Base-by-base conservation (phyloP, 1,140 invertebrate genomes). In the Neoseiulus cucumeris region DNA sequence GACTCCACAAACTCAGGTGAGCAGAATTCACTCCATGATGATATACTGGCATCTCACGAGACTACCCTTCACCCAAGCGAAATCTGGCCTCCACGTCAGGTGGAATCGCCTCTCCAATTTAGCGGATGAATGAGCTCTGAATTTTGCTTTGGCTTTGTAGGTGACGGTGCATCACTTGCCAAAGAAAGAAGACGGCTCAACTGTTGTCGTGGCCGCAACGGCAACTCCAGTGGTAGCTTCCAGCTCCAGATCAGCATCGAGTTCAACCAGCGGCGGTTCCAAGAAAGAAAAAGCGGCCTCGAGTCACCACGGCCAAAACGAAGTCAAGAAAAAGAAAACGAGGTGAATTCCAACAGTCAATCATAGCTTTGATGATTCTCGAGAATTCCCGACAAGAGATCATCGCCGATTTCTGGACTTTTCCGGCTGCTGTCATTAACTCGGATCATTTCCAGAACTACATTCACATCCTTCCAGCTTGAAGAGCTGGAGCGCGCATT, bases 401-500 rank as follows among this genome's bases (percentile, higher is more conserved):
- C n/a, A n/a, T n/a, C n/a, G n/a, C n/a, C n/a, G n/a, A 14, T 7
- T 65, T 33, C 9, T 64, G 0, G 17, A n/a, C 20, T 28, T 64
- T 7, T 20, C 22, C 18, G 28, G 42, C 14, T n/a, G 22, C 2
- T 7, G 7, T 66, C 6, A 65, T 42, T 51, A 39, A 69, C 64
- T 66, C 42, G 4, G 33, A 39, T 4, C 33, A 59, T 1, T 75
- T 79, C 1, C 76, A 93, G 92, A 76, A 96, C 93, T 0, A 96
- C 93, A 0, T 97, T 97, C 73, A 95, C 91, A 0, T 87, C 91
- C 0, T 92, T 90, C 73, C 93, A 97, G 74, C 77, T 97, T 44
- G 91, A 96, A 73, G 90, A 95, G 72, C 76, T 97, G 71, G 92
- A 96, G 73, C 78, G 89, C 17, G 91, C 91, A 0, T 96, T 97